Conservation (phyloP, 2,888 invertebrate genomes). For the Anaspis maculata region DNA sequence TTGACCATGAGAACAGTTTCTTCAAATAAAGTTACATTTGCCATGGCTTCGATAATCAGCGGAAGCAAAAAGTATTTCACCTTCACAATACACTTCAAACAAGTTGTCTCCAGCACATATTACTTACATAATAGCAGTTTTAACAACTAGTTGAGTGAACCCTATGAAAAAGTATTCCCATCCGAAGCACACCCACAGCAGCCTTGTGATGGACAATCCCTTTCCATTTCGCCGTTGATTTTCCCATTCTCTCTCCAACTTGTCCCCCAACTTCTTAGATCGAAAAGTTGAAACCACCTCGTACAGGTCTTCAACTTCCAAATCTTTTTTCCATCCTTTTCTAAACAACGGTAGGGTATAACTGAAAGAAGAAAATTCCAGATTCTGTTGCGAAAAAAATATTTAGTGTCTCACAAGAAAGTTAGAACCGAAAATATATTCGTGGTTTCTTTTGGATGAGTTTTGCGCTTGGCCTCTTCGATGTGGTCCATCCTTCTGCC, state of each 20-base stretch:
- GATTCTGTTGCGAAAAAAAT: slow-evolving; percentile 19
- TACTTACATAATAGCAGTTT: slow-evolving; percentile 11
- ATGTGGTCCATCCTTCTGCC: slow-evolving; percentile 25
- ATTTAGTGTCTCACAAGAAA: slow-evolving; percentile 29
- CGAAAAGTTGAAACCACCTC: slow-evolving; percentile 41
- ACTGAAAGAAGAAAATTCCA: slow-evolving; percentile 41
- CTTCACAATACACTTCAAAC: too few species aligned
- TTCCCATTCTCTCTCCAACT: slow-evolving; percentile 31
- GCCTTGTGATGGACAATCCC: slow-evolving; percentile 6
- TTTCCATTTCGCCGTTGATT: slow-evolving; percentile 10
- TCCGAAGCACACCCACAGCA: slow-evolving; percentile 11
- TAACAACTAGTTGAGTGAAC: slow-evolving; percentile 8
- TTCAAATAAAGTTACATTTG: slow-evolving; percentile 2
- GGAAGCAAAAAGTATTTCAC: too few species aligned
- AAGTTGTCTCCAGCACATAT: neutral
- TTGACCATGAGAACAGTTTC: too few species aligned
- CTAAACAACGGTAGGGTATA: slow-evolving; percentile 59
- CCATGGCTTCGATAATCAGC: too few species aligned
- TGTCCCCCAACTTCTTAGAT: slow-evolving; percentile 20
- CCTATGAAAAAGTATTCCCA: slow-evolving; percentile 9
- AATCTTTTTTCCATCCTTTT: slow-evolving; percentile 54
- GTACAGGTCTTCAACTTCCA: slow-evolving; percentile 53
- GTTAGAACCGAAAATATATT: slow-evolving; percentile 24
- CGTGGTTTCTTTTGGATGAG: slow-evolving; percentile 23
- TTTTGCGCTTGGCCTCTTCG: slow-evolving; percentile 17